Evolutionary conservation across 2,888 invertebrate species (phyloP).

Genomic region (Cataglyphis cursor): DNA sequence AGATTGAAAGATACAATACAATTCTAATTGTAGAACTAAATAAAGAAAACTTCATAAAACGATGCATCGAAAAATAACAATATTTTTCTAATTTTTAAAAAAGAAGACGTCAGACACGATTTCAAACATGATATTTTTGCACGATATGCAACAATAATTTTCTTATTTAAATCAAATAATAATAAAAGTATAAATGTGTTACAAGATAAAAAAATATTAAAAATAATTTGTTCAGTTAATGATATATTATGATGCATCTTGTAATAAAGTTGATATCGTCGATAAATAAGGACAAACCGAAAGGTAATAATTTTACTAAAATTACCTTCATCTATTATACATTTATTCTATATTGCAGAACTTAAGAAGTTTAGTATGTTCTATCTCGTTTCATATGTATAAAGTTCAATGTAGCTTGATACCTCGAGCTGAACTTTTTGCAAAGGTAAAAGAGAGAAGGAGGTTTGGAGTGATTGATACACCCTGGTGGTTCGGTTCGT

Average conservation of each 20-base stretch:
- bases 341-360: slow-evolving; percentile 15
- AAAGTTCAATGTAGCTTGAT: slow-evolving; percentile 60
- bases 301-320: neutral
- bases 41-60: slow-evolving; percentile 1
- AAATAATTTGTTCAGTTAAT: neutral
- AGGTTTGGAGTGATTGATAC: slow-evolving; percentile 68
- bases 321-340: slow-evolving; percentile 7
- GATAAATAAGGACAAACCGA: slow-evolving; percentile 10
- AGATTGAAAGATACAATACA: neutral
- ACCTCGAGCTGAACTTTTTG: slow-evolving; percentile 57
- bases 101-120: neutral
- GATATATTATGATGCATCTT: neutral
- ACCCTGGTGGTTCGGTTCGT: slow-evolving; percentile 60
- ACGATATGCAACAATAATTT: neutral
- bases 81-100: neutral
- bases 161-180: neutral
- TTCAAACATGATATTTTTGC: neutral
- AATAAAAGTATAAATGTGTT: neutral
- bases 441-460: slow-evolving; percentile 14
- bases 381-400: slow-evolving; percentile 64
- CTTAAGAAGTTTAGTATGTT: neutral
- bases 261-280: neutral
- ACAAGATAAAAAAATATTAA: neutral
- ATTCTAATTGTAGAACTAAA: slow-evolving; percentile 1
- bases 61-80: neutral